These are phyloP conservation scores for Pelecanoides urinatrix DNA, from an alignment of 2,113 vertebrate genomes.

Conservation along the genomic window DNA sequence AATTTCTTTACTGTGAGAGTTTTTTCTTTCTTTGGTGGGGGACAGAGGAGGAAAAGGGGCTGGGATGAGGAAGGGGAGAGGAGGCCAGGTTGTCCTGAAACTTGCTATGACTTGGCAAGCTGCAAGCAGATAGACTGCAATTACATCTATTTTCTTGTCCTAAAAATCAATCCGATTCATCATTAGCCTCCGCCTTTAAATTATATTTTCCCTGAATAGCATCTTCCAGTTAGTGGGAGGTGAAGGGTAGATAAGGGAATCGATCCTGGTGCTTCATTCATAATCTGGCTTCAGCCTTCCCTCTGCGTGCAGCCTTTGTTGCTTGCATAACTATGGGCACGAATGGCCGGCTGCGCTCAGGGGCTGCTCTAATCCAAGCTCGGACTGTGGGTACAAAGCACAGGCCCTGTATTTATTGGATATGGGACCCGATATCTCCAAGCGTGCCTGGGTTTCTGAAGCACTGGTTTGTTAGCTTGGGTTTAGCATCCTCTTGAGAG, in stretches of 20 bases:
- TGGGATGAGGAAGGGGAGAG: background rate
- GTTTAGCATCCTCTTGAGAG: background rate
- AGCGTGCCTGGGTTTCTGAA: background rate
- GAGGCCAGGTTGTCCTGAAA: background rate
- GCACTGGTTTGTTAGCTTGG: background rate
- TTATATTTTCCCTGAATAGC: constrained; percentile 19
- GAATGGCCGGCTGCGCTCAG: background rate
- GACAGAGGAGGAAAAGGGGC: background rate
- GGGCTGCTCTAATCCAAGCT: background rate
- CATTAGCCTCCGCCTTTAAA: constrained; percentile 3
- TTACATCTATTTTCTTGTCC: background rate
- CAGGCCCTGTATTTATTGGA: background rate
- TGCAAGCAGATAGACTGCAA: background rate
- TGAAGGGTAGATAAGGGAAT: background rate
- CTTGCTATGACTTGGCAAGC: background rate
- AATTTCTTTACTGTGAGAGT: background rate
- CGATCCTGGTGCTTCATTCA: constrained; percentile 17
- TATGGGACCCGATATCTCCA: background rate
- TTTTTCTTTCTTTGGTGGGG: background rate
- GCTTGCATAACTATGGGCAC: background rate
- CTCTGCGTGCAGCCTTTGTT: background rate
- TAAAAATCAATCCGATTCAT: constrained; percentile 27
- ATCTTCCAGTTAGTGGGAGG: constrained; percentile 11
- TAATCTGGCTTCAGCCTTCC: background rate
- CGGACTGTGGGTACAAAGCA: fast-evolving